Evolutionary conservation across 1,140 invertebrate genomes (phyloP), one percentile per base, ranked within the genome.

Genomic region (Zaprionus tsacasi): DNA sequence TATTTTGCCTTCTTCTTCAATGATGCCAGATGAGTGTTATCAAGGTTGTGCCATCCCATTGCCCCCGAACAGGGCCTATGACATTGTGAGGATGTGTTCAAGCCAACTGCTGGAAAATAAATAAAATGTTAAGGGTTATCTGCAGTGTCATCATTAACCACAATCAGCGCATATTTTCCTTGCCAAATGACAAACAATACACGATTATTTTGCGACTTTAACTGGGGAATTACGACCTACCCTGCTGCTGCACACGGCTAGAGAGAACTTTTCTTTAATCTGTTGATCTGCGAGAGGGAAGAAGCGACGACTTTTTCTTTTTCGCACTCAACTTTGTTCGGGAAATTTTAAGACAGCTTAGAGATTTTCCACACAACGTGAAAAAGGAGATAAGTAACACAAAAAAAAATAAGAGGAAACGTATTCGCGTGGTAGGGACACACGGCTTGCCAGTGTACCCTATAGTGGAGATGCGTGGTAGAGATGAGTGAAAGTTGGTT

Each of bases 301-400:
- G 36, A 57, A 67, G 61, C 8, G 12, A 4, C 17, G 48, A 70
- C 48, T 69, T 82, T 86, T 72, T 79, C 21, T 43, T 52, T 58
- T 50, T 57, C n/a, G 33, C 55, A 66, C 68, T 60, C 67, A 83
- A 83, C 43, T 79, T 82, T 80, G 52, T 57, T 50, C 36, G 17
- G 48, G 52, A 88, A 88, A 82, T 82, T 87, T 87, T 82, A 75
- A 83, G 83, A 78, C 80, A 80, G 83, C 83, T 87, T 87, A 80
- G 71, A 80, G 55, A 80, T 82, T 82, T 74, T 83, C 61, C 77
- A 75, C 83, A 74, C 83, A 82, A 88, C 43, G 48, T 63, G 61
- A 68, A 81, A 78, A 56, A 66, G 38, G 63, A 65, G 54, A 61
- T 56, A 72, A 72, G 56, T 36, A 50, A 55, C 17, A 15, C 1